Base-by-base conservation (phyloP, 1,140 invertebrate genomes). In the Drepana arcuata region DNA sequence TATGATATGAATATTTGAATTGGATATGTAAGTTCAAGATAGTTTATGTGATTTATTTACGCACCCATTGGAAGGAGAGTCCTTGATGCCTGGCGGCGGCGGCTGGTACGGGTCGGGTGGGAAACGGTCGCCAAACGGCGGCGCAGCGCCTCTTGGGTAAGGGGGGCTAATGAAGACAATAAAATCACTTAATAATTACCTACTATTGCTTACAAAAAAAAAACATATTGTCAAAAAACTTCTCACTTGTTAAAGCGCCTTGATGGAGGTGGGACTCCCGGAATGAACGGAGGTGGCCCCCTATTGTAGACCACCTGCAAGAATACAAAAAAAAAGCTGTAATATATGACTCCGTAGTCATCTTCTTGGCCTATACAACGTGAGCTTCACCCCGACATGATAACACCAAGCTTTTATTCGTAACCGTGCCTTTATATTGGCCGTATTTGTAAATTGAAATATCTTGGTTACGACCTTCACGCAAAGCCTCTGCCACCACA, bases 81-180 rank as follows among this genome's bases (percentile, higher is more conserved):
- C 72, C 52, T 81, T 80, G 7, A 83, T 80, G 4, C 82, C 82
- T 2, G 81, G 82, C 3, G 82, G 82, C 3, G 75, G 70, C 3
- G 82, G 82, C 35, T 84, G 79, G 41, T 71, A 79, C 1, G 70
- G 63, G 27, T 69, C 73, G 7, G 56, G 55, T 1, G 46, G 58
- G 34, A 57, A 78, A 1, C 64, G 71, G 0, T 73, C 66, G 11
- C 34, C 36, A 31, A 48, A 73, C 0, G 53, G 55, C 1, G 41
- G 46, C 5, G 58, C 48, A 2, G 53, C 43, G 2, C 43, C 39
- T 7, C 31, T 25, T 2, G 44, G 5, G 43, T 40, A 3, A 26
- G 60, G 54, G 2, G 56, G 52, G 18, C 68, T 72, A 32, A 39
- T 5, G 6, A 34, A 18, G 3, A 16, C 12, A 51, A 37, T 36